Percentiles rank a stretch among this genome's conserved stretches.
Evolutionary conservation across 2,797 vertebrate genomes (phyloP).

Genomic region (Todus mexicanus): DNA sequence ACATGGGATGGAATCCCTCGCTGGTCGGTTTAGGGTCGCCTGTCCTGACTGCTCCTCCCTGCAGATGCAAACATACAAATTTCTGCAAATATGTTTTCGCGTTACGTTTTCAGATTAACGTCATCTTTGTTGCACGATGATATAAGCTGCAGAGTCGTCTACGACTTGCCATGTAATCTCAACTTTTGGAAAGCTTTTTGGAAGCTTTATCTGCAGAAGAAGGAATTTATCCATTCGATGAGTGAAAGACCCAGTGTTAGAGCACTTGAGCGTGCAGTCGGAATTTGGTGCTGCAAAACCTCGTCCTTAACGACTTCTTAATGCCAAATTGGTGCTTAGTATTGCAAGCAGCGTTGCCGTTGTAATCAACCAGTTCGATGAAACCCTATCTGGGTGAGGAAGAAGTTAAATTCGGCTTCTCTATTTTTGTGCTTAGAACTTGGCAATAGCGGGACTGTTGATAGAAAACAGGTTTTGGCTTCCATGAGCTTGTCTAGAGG

Average conservation of each 20-base stretch:
- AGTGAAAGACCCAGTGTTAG: background rate
- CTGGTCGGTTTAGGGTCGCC: background rate
- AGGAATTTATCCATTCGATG: background rate
- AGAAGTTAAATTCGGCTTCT: constrained; percentile 49
- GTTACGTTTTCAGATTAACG: background rate
- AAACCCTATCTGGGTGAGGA: constrained; percentile 43
- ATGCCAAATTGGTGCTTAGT: background rate
- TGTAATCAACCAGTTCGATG: background rate
- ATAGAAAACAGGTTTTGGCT: constrained; percentile 28
- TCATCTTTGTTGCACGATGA: background rate
- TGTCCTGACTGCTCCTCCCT: accelerated
- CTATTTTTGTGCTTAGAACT: constrained; percentile 36
- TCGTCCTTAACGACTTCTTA: background rate
- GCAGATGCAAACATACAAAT: background rate
- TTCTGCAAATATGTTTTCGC: background rate
- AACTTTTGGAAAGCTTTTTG: background rate
- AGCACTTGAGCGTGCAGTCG: background rate
- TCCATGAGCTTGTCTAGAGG: constrained; percentile 4
- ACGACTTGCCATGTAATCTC: background rate
- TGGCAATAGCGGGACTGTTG: constrained; percentile 4
- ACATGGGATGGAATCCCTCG: background rate
- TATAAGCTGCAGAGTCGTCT: background rate
- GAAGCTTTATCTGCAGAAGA: background rate
- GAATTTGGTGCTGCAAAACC: background rate
- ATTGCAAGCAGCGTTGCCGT: background rate